These are phyloP conservation scores for Psephotus haematonotus DNA, from an alignment of 2,113 vertebrate species.

Conservation along the genomic window DNA sequence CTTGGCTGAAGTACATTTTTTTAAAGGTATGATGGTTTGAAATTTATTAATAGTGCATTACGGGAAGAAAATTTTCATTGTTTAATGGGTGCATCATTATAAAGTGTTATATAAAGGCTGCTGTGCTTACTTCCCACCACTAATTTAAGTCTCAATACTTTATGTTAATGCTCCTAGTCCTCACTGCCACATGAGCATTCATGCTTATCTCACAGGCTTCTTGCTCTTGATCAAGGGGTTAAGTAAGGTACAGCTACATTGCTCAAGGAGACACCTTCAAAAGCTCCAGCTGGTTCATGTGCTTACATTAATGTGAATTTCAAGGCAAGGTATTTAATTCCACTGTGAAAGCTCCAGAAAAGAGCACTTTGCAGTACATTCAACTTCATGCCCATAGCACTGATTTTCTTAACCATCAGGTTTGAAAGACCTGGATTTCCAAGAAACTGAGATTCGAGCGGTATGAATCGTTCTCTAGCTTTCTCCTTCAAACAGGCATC, in stretches of 20 bases:
- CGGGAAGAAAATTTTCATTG: slow-evolving; percentile 9
- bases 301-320: rapidly evolving
- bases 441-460: rapidly evolving
- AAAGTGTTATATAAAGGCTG: background rate
- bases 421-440: background rate
- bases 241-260: rapidly evolving
- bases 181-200: background rate
- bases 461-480: background rate
- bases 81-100: background rate
- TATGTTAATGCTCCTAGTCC: background rate
- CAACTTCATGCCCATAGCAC: rapidly evolving
- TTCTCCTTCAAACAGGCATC: background rate
- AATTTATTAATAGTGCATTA: slow-evolving; percentile 33
- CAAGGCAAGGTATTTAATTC: rapidly evolving
- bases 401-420: rapidly evolving
- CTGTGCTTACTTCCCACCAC: background rate
- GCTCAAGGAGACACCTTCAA: background rate
- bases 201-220: background rate
- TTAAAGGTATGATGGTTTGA: background rate
- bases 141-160: background rate
- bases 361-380: rapidly evolving
- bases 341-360: background rate
- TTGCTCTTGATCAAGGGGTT: rapidly evolving
- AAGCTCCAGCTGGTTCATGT: background rate
- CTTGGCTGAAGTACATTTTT: slow-evolving; percentile 1